Evolutionary conservation across 2,113 vertebrate species (phyloP).

Genomic region (Perccottus glenii): DNA sequence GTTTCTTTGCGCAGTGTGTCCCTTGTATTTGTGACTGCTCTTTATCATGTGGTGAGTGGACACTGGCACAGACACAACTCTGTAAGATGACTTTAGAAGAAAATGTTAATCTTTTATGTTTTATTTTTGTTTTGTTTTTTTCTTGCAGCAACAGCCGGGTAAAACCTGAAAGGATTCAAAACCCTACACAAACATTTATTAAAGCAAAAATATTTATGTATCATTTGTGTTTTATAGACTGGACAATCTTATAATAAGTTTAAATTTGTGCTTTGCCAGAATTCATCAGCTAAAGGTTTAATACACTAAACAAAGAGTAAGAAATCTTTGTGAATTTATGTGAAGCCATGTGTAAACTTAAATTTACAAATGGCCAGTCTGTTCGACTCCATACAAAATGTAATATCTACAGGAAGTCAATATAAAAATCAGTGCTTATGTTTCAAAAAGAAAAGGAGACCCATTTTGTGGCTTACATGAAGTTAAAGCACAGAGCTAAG

Average conservation of each 20-base stretch:
- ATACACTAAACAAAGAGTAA: too few relatives aligned
- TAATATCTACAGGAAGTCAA: too few relatives aligned
- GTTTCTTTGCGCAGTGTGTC: constrained; percentile 80
- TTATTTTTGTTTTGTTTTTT: background rate
- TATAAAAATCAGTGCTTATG: background rate
- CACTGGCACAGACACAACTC: background rate
- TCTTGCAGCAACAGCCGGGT: constrained; percentile 50
- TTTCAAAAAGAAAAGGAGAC: constrained; percentile 6
- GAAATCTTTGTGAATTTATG: too few relatives aligned
- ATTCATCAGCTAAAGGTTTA: too few relatives aligned
- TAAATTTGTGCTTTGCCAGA: too few relatives aligned
- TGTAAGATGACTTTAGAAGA: constrained; percentile 10
- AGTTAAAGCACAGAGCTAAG: constrained; percentile 44
- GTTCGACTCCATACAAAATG: too few relatives aligned
- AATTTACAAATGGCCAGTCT: too few relatives aligned
- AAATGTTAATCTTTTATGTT: background rate
- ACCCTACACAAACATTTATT: background rate
- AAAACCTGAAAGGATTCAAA: constrained; percentile 20
- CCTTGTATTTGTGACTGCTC: constrained; percentile 84
- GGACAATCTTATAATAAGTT: too few relatives aligned
- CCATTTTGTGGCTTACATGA: background rate
- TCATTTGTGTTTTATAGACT: background rate
- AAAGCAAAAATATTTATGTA: constrained; percentile 18
- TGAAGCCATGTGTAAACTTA: too few relatives aligned
- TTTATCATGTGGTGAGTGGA: constrained; percentile 75